phyloP scores from a whole-genome alignment of 2,888 invertebrate species.

The Drosophila yooni region DNA sequence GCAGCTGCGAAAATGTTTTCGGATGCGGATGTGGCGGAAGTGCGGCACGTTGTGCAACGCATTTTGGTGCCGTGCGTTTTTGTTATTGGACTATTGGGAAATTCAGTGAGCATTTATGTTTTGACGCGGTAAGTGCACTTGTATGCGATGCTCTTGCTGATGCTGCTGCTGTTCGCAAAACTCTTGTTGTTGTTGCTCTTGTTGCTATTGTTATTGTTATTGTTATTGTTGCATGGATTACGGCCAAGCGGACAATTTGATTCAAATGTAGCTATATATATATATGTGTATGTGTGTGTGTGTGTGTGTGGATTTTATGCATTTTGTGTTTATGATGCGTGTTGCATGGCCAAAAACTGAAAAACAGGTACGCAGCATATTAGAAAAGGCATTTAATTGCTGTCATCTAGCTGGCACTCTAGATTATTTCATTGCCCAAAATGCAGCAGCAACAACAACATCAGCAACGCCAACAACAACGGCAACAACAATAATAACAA shows the following conservation, averaged over 20 bases:
- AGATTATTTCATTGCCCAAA: constrained; percentile 72
- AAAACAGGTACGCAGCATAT: constrained; percentile 73
- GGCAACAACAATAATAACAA: constrained; percentile 20
- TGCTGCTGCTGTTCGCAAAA: constrained; percentile 20
- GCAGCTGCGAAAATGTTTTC: constrained; percentile 75
- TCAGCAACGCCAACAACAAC: constrained; percentile 13
- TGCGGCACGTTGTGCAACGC: constrained; percentile 86
- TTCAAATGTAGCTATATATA: constrained; percentile 41
- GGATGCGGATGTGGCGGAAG: constrained; percentile 82
- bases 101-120: constrained; percentile 87
- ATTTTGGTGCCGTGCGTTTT: constrained; percentile 88
- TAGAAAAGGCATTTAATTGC: constrained; percentile 76
- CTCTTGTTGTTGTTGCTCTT: constrained; percentile 11
- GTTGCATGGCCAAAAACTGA: constrained; percentile 47
- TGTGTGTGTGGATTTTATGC: constrained; percentile 56
- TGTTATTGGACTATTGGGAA: constrained; percentile 89
- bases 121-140: constrained; percentile 86
- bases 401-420: constrained; percentile 63
- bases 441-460: constrained; percentile 23
- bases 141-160: constrained; percentile 36
- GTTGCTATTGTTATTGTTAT: constrained; percentile 24
- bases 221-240: constrained; percentile 62
- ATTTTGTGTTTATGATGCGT: constrained; percentile 63
- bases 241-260: constrained; percentile 47
- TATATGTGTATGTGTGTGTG: constrained; percentile 1